Evolutionary conservation across 2,113 vertebrate species (phyloP), one percentile per base, ranked within the genome.

Genomic region (Hippolais icterina): DNA sequence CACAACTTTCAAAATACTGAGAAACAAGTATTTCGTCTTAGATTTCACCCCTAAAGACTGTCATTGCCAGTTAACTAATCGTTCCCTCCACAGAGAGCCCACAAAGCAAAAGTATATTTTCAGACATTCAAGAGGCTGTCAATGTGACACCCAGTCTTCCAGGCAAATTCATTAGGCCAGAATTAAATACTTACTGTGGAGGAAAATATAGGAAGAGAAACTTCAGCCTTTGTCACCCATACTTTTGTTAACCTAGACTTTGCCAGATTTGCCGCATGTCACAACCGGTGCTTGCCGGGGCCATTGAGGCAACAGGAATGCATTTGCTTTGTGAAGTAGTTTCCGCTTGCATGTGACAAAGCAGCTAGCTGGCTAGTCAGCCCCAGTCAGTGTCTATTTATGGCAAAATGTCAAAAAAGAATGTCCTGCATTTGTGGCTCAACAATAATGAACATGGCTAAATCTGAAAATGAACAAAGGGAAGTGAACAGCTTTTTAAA

Each of bases 371-470:
- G 99, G 99, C 99, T 99, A 99, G 99, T 99, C 99, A 99, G 99
- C 98, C 98, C 98, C 98, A 98, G 99, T 98, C 99, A 99, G 99
- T 99, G 99, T 99, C 99, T 99, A 99, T 98, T 99, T 98, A 98
- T 99, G 99, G 99, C 99, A 99, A 99, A 98, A 99, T 99, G 99
- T 99, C 99, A 99, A 99, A 99, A 99, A 99, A 99, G 99, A 99
- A 99, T 99, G 99, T 99, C 99, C 98, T 98, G 99, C 99, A 99
- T 99, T 99, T 98, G 99, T 99, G 98, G 95, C 98, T 95, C 98
- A 98, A 99, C 99, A 99, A 99, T 99, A 98, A 98, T 97, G 99
- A 99, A 99, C 99, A 99, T 99, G 98, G 98, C 98, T 98, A 99
- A 99, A 99, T 99, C 99, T 99, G 98, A 98, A 98, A 98, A 96